A percentile compares a stretch with the other conserved stretches of the same genome.
phyloP scores from a whole-genome alignment of 2,888 invertebrate genomes.

The Electrophaes corylata region DNA sequence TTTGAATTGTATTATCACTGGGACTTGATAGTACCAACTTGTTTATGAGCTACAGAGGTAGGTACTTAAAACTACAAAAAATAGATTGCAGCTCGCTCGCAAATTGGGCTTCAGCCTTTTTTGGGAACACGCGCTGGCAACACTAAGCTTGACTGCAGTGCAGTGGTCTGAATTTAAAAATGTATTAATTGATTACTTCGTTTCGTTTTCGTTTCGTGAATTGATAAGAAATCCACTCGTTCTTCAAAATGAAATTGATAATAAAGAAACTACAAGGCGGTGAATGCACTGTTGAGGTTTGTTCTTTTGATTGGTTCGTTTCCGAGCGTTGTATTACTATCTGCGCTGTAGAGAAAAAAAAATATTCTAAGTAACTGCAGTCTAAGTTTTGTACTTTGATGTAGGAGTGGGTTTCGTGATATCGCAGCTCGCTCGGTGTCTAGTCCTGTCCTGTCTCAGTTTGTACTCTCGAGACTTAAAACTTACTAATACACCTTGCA shows the following conservation, averaged over 20 bases:
- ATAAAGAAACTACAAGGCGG: constrained; percentile 90
- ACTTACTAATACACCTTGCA: constrained; percentile 41
- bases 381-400: no score
- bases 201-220: background rate
- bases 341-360: no score
- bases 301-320: constrained; percentile 29
- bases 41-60: no score
- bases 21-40: no score
- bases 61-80: no score
- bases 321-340: background rate
- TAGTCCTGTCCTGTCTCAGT: background rate
- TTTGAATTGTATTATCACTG: no score
- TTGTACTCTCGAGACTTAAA: background rate
- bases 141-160: background rate
- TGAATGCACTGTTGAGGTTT: constrained; percentile 87
- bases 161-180: no score
- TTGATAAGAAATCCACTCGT: background rate
- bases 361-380: no score
- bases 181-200: no score
- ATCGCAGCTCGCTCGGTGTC: background rate
- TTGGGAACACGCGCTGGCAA: background rate
- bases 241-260: constrained; percentile 86
- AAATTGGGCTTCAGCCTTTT: background rate
- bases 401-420: no score
- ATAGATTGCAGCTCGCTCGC: no score